These are phyloP conservation scores for Aeoliscus strigatus DNA, from an alignment of 2,797 vertebrate species.

Conservation along the genomic window DNA sequence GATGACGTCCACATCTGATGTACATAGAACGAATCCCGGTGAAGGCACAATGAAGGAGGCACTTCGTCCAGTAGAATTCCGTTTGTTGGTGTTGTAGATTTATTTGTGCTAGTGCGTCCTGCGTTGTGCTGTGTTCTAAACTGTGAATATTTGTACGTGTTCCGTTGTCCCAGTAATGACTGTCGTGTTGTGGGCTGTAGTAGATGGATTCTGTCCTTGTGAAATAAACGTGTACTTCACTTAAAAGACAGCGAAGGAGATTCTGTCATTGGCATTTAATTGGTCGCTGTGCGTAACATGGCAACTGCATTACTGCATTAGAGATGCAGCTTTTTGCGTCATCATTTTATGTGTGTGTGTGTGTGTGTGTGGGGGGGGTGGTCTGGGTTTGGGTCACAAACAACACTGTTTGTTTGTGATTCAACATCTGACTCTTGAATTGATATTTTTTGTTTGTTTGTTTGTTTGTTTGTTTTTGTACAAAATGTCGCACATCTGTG, in stretches of 20 bases:
- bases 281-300: constrained; percentile 4
- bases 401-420: no score
- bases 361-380: no score
- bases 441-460: no score
- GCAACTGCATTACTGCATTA: constrained; percentile 6
- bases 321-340: no score
- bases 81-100: constrained; percentile 60
- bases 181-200: constrained; percentile 69
- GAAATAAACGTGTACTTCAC: constrained; percentile 76
- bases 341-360: no score
- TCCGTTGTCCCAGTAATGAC: constrained; percentile 72
- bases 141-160: constrained; percentile 80
- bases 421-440: no score
- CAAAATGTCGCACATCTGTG: no score
- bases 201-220: constrained; percentile 70
- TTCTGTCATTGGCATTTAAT: constrained; percentile 30
- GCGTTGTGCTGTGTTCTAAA: constrained; percentile 75
- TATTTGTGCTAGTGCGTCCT: constrained; percentile 70
- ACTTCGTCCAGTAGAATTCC: constrained; percentile 55
- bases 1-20: constrained; percentile 71
- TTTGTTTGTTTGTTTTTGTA: no score
- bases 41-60: constrained; percentile 69
- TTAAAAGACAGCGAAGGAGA: constrained; percentile 51
- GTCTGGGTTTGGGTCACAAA: no score
- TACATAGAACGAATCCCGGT: constrained; percentile 72